phyloP scores from a whole-genome alignment of 2,113 vertebrate genomes.

The Rattus norvegicus region DNA sequence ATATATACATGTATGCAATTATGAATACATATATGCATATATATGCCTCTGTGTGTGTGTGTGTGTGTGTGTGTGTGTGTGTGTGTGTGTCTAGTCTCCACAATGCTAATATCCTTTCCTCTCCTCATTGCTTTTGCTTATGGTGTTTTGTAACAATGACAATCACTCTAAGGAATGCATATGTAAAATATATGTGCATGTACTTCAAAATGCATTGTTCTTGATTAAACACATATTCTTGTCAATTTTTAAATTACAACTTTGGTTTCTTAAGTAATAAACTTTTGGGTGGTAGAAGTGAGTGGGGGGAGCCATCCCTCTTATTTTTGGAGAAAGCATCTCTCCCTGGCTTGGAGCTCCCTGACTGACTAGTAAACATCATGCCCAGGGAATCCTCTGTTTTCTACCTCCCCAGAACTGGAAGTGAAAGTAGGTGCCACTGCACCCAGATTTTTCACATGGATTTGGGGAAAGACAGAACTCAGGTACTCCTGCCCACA shows the following conservation, averaged over 20 bases:
- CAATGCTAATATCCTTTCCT: neutral
- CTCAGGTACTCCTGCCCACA: neutral
- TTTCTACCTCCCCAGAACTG: neutral
- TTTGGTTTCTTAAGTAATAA: neutral
- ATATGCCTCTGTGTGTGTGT: neutral
- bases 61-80: neutral
- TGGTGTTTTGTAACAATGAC: neutral
- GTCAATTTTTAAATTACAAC: neutral
- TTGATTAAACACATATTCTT: neutral
- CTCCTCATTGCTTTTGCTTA: neutral
- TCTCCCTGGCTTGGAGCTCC: neutral
- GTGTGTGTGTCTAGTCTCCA: neutral
- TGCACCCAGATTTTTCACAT: neutral
- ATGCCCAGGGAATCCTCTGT: neutral
- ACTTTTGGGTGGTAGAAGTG: too few species aligned
- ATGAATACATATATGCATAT: neutral
- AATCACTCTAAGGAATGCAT: neutral
- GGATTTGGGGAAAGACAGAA: neutral
- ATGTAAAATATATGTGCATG: neutral
- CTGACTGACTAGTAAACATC: neutral
- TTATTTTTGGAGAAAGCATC: neutral
- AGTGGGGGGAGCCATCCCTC: neutral
- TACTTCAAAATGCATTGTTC: neutral
- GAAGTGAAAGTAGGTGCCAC: neutral
- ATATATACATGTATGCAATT: neutral